Evolutionary conservation across 2,113 vertebrate genomes (phyloP), one percentile per base, ranked within the genome.

Genomic region (Oreochromis spilurus): DNA sequence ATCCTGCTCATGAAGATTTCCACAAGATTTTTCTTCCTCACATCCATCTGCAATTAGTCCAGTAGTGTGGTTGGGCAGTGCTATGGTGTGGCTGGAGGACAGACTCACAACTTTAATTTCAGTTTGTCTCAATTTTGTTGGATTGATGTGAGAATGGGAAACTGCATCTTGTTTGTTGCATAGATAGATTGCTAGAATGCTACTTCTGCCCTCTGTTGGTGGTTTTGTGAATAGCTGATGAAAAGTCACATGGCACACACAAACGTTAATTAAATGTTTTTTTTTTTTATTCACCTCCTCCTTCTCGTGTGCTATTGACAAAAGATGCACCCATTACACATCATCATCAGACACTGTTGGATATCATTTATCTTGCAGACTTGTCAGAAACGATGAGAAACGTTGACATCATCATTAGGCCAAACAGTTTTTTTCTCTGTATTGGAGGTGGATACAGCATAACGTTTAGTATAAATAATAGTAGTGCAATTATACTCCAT

Each of bases 401-500:
- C 78, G 24, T 79, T 89, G 91, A 90, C 87, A 89, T 91, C 89
- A 83, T 88, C 91, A 62, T 84, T 58, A 72, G 62, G 90, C 82
- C 90, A 57, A 83, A 93, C 91, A 87, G 62, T 86, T 90, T 92
- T 87, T 67, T 38, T 2, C 80, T 95, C 90, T 92, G 90, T 90
- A 87, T 92, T 82, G 88, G 85, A 92, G 84, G 91, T 87, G 93
- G 89, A 84, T 91, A 95, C 93, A 93, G 94, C 89, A 93, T 90
- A 91, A 95, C 83, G 84, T 94, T 94, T 62, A 94, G 94, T 96
- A 91, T 45, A 94, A 96, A 96, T 93, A 45, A 95, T 93, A 95
- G 79, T 96, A 96, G 96, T 97, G 96, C 96, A 97, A 95, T 94
- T 94, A 90, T 93, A 93, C 94, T 88, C 90, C 91, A 85, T 93